Percentiles rank a stretch among this genome's conserved stretches.
Conservation (phyloP, 2,113 vertebrate species). For the Heteronetta atricapilla region DNA sequence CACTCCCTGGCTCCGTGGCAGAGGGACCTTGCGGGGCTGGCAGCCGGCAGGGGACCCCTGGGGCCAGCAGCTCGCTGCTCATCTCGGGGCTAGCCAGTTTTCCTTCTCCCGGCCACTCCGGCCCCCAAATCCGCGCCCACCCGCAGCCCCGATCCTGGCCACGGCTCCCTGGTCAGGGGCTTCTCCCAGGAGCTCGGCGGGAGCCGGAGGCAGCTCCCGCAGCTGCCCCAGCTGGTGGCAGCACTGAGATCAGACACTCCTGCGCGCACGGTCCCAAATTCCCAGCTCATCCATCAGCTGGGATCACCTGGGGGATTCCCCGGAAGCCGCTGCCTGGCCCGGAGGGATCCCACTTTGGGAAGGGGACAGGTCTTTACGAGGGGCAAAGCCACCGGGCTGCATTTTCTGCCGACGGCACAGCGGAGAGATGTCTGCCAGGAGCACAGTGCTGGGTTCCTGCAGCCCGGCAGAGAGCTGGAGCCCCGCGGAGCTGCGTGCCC, state of each 20-base stretch:
- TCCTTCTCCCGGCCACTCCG: fast-evolving
- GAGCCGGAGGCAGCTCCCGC: slow-evolving; percentile 39
- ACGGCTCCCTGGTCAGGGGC: background rate
- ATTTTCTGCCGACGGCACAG: background rate
- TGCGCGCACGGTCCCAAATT: slow-evolving; percentile 29
- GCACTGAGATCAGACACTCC: slow-evolving; percentile 60
- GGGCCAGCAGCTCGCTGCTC: background rate
- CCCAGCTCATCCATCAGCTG: slow-evolving; percentile 57
- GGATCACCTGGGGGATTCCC: slow-evolving; percentile 60
- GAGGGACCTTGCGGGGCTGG: background rate
- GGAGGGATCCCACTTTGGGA: background rate
- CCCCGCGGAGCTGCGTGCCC: fast-evolving
- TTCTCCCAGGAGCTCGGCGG: slow-evolving; percentile 1
- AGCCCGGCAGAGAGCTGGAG: background rate
- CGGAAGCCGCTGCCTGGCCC: background rate
- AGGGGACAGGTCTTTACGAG: fast-evolving
- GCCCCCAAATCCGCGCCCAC: background rate
- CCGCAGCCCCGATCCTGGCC: background rate
- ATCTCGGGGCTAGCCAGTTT: background rate
- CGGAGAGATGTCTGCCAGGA: background rate
- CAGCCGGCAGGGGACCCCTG: fast-evolving
- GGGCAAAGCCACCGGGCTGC: background rate
- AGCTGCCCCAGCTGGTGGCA: slow-evolving; percentile 69
- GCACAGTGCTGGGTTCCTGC: background rate
- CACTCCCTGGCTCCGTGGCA: fast-evolving